Percentiles rank a stretch among this genome's conserved stretches.
Conservation (phyloP, 2,797 vertebrate species). For the Austrolebias charrua region DNA sequence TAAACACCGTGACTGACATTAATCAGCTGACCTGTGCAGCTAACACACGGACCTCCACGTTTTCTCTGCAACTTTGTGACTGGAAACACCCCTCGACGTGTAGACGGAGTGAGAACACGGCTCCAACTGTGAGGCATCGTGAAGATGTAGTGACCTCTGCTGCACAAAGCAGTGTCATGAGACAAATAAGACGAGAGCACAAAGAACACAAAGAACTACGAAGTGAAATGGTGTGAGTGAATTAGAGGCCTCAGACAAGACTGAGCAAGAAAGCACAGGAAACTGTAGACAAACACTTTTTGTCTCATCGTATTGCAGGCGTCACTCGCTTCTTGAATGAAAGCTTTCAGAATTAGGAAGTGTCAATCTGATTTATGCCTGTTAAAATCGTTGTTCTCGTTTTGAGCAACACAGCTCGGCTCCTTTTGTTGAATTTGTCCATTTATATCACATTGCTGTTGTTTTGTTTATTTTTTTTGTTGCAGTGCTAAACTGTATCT, state of each 20-base stretch:
- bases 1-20: conserved; percentile 33
- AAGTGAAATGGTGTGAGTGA: conserved; percentile 21
- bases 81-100: neutral
- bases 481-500: neutral
- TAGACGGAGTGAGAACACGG: conserved; percentile 20
- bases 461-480: conserved; percentile 4
- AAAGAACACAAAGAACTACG: conserved; percentile 1
- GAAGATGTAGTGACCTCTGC: conserved; percentile 24
- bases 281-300: conserved; percentile 16
- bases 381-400: conserved; percentile 29
- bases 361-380: conserved; percentile 24
- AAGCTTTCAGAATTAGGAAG: conserved; percentile 12
- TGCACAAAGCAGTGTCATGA: conserved; percentile 28
- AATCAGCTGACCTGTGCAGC: conserved; percentile 35
- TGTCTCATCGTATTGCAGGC: conserved; percentile 36
- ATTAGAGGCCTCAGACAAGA: conserved; percentile 53
- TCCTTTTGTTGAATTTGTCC: neutral
- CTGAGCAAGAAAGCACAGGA: conserved; percentile 54
- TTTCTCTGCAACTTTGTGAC: conserved; percentile 16
- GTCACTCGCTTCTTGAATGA: conserved; percentile 35
- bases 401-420: conserved; percentile 3
- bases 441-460: neutral
- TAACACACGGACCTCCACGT: neutral
- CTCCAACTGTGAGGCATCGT: conserved; percentile 32
- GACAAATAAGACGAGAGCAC: conserved; percentile 48